Base-by-base conservation (phyloP, 2,888 invertebrate genomes). In the Thysanoteuthis rhombus region DNA sequence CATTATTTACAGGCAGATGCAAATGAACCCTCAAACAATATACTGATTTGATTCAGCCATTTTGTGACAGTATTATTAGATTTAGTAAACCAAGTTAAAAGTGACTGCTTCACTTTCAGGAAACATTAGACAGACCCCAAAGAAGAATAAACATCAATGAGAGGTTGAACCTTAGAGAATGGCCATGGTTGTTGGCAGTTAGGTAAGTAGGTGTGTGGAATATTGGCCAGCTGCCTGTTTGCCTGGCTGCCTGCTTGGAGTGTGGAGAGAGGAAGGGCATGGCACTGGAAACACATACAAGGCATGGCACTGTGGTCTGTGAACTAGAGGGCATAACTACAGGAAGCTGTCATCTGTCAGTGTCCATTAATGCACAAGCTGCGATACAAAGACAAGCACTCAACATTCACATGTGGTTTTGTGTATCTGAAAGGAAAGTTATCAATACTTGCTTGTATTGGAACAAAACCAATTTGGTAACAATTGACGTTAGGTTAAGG, bases 401-500 rank as follows among this genome's bases (percentile, higher is more conserved):
- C 75, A 75, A 75, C 75, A 75, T 75, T 75, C 75, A 75, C 75
- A 75, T 75, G 75, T 75, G 75, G 75, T 75, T 75, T 75, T 75
- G 75, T 75, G 75, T 75, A 75, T 75, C 42, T 92, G 92, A 40
- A n/a, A 92, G 92, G 42, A 40, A 92, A 92, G 92, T 45, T 40
- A 92, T 45, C 40, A 92, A 45, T 40, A 45, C 92, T 40, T 92
- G 92, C 45, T 92, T 92, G 40, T 40, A 92, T 45, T 92, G 92
- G 92, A 92, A 92, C 45, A 45, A 92, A 45, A 92, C 92, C 92
- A 92, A 92, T 92, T 92, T 92, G 45, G 40, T 45, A n/a, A 92
- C 40, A 92, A 92, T 92, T n/a, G 75, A 36, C n/a, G n/a, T 16
- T n/a, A 75, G 16, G 75, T 75, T 75, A 75, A 75, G n/a, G 75